Conservation (phyloP, 2,888 invertebrate species). For the Endotricha flammealis region DNA sequence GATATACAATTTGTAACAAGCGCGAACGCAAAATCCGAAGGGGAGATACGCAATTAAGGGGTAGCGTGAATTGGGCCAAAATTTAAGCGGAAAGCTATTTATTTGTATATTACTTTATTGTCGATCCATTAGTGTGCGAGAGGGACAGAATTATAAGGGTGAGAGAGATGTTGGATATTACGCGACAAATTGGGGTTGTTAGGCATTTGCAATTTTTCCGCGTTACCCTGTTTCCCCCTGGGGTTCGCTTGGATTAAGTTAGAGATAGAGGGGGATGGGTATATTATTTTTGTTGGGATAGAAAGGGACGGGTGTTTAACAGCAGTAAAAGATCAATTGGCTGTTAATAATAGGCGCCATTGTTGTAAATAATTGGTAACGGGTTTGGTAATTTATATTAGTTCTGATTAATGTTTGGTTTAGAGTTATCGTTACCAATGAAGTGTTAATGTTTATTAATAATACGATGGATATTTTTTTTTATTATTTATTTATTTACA, state of each 20-base stretch:
- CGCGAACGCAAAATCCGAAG: conserved; percentile 33
- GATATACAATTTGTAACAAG: conserved; percentile 18
- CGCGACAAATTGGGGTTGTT: conserved; percentile 55
- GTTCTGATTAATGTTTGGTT: conserved; percentile 50
- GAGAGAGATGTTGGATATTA: conserved; percentile 26
- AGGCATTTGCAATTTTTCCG: conserved; percentile 45
- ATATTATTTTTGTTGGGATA: conserved; percentile 14
- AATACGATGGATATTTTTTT: conserved; percentile 12
- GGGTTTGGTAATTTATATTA: conserved; percentile 38
- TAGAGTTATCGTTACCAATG: conserved; percentile 43
- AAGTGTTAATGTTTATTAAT: conserved; percentile 20
- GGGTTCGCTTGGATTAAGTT: conserved; percentile 17
- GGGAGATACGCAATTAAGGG: conserved; percentile 72
- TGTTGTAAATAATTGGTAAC: conserved; percentile 51
- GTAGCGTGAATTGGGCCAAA: conserved; percentile 70
- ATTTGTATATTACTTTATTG: conserved; percentile 77
- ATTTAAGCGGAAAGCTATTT: conserved; percentile 74
- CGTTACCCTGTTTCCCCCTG: conserved; percentile 24
- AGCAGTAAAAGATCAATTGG: conserved; percentile 48
- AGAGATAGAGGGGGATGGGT: conserved; percentile 15
- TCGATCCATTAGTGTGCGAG: conserved; percentile 66
- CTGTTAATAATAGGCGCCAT: conserved; percentile 46
- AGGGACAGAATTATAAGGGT: conserved; percentile 35
- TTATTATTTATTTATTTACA: neutral
- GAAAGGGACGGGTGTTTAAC: conserved; percentile 35